Evolutionary conservation across 2,888 invertebrate genomes (phyloP).

Genomic region (Cotesia congregata): DNA sequence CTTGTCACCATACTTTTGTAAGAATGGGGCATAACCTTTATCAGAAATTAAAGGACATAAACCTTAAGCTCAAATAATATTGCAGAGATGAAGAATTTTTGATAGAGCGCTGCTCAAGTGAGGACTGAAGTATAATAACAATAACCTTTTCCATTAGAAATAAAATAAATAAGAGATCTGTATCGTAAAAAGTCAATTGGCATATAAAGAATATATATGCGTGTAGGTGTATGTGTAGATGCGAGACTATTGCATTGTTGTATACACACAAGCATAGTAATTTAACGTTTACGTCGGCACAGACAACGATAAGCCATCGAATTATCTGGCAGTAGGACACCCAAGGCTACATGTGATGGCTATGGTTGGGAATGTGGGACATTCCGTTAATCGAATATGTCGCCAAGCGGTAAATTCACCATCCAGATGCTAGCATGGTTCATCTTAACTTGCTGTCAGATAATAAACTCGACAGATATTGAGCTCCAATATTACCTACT

Average conservation of each 20-base stretch:
- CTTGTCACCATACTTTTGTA: too few species aligned
- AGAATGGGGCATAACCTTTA: too few species aligned
- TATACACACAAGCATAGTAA: neutral
- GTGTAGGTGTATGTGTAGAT: neutral
- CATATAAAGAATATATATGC: too few species aligned
- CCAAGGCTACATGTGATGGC: slow-evolving; percentile 16
- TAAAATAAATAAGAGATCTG: too few species aligned
- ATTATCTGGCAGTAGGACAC: slow-evolving; percentile 32
- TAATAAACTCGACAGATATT: slow-evolving; percentile 18
- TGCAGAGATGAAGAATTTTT: too few species aligned
- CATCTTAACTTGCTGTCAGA: slow-evolving; percentile 27
- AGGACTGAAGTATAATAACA: too few species aligned
- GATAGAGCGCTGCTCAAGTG: too few species aligned
- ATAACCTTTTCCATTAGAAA: too few species aligned
- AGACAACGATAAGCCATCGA: slow-evolving; percentile 33
- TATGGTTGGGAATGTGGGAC: slow-evolving; percentile 28
- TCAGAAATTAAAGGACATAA: too few species aligned
- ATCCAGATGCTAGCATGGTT: slow-evolving; percentile 28
- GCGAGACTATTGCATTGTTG: slow-evolving; percentile 15
- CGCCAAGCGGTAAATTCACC: slow-evolving; percentile 28
- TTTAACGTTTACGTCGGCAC: slow-evolving; percentile 17
- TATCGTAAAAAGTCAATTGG: too few species aligned
- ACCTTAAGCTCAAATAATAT: too few species aligned
- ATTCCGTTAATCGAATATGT: slow-evolving; percentile 37
- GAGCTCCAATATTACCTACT: neutral